Conservation (phyloP, 2,113 vertebrate species). For the Albula goreensis region DNA sequence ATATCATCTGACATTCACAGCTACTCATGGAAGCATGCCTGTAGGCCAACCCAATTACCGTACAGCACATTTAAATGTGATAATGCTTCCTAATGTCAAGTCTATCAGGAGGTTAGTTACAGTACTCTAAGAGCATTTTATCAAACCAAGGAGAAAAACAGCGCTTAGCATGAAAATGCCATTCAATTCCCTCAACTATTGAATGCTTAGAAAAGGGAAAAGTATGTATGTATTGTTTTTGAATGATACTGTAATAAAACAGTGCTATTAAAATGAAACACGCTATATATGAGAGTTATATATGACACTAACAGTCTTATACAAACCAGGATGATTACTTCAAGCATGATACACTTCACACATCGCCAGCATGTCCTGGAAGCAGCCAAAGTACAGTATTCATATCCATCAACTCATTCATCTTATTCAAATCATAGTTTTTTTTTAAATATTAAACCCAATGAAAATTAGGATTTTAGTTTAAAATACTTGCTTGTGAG, state of each 20-base stretch:
- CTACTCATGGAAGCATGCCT: background rate
- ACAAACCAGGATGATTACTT: background rate
- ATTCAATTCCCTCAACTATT: background rate
- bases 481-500: conserved; percentile 24
- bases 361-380: background rate
- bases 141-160: background rate
- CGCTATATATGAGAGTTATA: too few species aligned
- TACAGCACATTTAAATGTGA: background rate
- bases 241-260: background rate
- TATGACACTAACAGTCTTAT: too few species aligned
- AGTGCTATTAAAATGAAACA: background rate
- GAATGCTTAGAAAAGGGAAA: background rate
- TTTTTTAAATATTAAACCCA: conserved; percentile 27
- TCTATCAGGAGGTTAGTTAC: background rate
- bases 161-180: background rate
- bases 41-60: background rate
- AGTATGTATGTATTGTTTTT: background rate
- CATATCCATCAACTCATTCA: conserved; percentile 14
- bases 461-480: conserved; percentile 37
- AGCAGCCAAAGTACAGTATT: background rate
- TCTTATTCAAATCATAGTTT: conserved; percentile 26
- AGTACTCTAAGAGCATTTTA: background rate
- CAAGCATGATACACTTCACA: background rate
- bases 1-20: background rate
- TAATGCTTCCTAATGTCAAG: background rate